A percentile compares a stretch with the other conserved stretches of the same genome.
These are phyloP conservation scores for Orchestes rusci DNA, from an alignment of 2,888 invertebrate species.

Conservation along the genomic window DNA sequence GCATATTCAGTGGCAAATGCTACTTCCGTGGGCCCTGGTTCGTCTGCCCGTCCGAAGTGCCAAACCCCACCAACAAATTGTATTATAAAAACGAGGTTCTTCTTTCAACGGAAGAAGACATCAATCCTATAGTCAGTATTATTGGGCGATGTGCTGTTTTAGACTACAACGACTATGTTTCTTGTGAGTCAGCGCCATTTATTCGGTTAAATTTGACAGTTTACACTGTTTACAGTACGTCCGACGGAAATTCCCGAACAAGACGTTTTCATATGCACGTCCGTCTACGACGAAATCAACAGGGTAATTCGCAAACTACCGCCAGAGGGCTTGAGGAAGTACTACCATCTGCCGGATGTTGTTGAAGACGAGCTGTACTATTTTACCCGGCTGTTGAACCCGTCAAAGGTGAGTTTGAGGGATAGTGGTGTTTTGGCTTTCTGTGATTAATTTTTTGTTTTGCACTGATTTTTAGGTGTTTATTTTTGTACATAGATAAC, in stretches of 20 bases:
- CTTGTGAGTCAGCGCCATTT: constrained; percentile 72
- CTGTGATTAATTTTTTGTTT: constrained; percentile 3
- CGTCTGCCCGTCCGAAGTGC: constrained; percentile 80
- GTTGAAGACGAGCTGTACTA: constrained; percentile 89
- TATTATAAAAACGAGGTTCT: constrained; percentile 94
- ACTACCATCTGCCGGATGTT: constrained; percentile 71
- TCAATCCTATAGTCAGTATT: constrained; percentile 83
- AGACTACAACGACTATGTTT: constrained; percentile 82
- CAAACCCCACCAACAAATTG: constrained; percentile 66
- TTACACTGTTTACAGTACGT: constrained; percentile 53
- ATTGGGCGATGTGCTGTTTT: constrained; percentile 88
- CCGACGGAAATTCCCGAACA: constrained; percentile 89
- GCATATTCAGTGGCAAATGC: constrained; percentile 64
- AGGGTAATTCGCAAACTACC: constrained; percentile 67
- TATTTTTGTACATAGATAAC: no score
- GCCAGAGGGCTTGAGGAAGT: constrained; percentile 68
- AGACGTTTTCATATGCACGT: constrained; percentile 90
- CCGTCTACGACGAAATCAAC: constrained; percentile 83
- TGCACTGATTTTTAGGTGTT: no score
- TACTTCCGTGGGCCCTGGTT: constrained; percentile 94
- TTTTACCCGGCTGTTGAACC: constrained; percentile 64
- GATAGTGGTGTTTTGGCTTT: background rate
- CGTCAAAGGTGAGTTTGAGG: constrained; percentile 48
- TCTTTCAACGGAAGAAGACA: constrained; percentile 84
- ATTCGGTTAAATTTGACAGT: no score